Base-by-base conservation (phyloP, 2,888 invertebrate species). In the Cheilosia impressa region DNA sequence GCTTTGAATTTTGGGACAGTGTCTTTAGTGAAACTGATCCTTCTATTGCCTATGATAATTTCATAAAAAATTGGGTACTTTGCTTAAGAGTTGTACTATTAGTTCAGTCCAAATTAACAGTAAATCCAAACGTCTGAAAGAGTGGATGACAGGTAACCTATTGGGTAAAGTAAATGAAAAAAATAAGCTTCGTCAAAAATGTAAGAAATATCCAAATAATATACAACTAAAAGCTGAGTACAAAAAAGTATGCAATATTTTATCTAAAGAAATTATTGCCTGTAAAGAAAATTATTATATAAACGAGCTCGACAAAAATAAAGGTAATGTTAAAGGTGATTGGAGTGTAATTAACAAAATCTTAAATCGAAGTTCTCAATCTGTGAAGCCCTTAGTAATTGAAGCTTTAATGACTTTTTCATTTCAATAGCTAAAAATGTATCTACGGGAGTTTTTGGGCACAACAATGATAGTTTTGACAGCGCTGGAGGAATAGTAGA, bases 261-360 rank as follows among this genome's bases (percentile, higher is more conserved):
- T 47, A 47, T 53, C 53, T 10, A 53, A 27, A 15, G 53, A 15
- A 27, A 53, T 53, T 10, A 27, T n/a, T n/a, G n/a, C n/a, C n/a
- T 27, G 53, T 53, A 24, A 53, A n/a, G 24, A 53, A 13, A 13
- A 27, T 13, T 53, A 53, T n/a, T 53, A 24, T n/a, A 0, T 47
- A 47, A 4, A 19, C 17, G 17, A 47, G 10, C 47, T 47, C 1
- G 5, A 1, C 47, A 47, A 53, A 53, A 53, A 53, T 27, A 31
- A 27, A 50, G 53, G n/a, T 22, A 66, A 66, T 38, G 31, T 66
- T 34, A 66, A 53, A 53, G 27, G 41, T 15, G 53, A 53, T 27
- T 43, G 27, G 27, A 31, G 17, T 43, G 53, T 31, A 17, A 55
- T 66, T 5, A 66, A 55, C 27, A 66, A 66, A 43, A 66, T 53